These are phyloP conservation scores for Psylliodes chrysocephalus DNA, from an alignment of 2,888 invertebrate species.

Conservation along the genomic window DNA sequence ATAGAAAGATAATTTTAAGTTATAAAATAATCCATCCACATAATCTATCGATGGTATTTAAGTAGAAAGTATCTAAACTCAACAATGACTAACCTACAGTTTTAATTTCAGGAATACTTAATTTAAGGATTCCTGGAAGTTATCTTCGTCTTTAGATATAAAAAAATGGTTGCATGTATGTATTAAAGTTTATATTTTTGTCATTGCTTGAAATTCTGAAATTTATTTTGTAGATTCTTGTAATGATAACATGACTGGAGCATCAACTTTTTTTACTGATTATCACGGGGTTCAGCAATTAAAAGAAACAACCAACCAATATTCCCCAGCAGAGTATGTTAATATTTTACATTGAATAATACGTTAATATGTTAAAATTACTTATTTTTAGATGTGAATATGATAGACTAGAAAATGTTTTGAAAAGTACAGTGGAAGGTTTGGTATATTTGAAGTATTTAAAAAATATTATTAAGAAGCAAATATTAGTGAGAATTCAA, in stretches of 20 bases:
- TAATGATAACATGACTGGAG: not conserved
- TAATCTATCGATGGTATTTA: too few relatives aligned
- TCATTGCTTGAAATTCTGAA: not conserved
- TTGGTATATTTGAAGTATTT: constrained; percentile 49
- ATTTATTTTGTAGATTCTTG: constrained; percentile 7
- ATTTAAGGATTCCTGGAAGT: too few relatives aligned
- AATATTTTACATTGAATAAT: not conserved
- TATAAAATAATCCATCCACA: too few relatives aligned
- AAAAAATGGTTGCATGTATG: constrained; percentile 20
- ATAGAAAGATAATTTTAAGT: too few relatives aligned
- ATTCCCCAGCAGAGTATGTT: constrained; percentile 47
- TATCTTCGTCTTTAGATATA: too few relatives aligned
- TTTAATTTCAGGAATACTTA: too few relatives aligned
- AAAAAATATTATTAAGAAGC: constrained; percentile 43
- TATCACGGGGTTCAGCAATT: constrained; percentile 53
- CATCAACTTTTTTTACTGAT: constrained; percentile 51
- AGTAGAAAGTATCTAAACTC: too few relatives aligned
- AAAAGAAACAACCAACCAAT: constrained; percentile 35
- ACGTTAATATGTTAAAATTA: not conserved
- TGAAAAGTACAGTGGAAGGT: constrained; percentile 46
- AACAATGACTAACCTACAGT: too few relatives aligned
- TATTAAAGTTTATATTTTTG: constrained; percentile 1
- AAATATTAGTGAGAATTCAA: constrained; percentile 40
- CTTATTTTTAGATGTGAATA: constrained; percentile 48
- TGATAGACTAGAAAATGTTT: constrained; percentile 47